Base-by-base conservation (phyloP, 2,888 invertebrate species). In the Tholera decimalis region DNA sequence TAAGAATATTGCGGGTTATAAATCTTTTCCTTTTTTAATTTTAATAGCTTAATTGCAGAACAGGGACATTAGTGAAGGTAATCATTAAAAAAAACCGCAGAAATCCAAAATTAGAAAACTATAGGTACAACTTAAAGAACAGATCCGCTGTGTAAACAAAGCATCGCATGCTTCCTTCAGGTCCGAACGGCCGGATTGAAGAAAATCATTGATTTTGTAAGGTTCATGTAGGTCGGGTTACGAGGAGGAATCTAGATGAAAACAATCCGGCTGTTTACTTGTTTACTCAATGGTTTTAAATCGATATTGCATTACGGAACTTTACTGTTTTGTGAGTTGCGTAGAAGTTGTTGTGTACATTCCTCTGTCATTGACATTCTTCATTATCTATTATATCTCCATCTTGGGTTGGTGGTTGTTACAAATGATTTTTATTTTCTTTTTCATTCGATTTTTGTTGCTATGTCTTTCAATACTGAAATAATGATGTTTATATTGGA, bases 191-290 rank as follows among this genome's bases (percentile, higher is more conserved):
- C 53, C 24, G 15, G 53, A 39, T 51, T 46, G 64, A 77, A 64
- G 65, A 56, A 73, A 63, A 73, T 72, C 78, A 77, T 64, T 65
- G 65, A 59, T 71, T 63, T 64, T 55, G 30, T 59, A 15, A 44
- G 54, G 41, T 55, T 55, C 55, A 56, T 56, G 55, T 71, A 50
- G 77, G 26, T 58, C 57, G 57, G 44, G 41, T 71, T 63, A 77
- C 59, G 24, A 37, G 26, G 43, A 62, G 43, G 44, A 41, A 60
- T 73, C 20, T 53, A 56, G 33, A 72, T 73, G 41, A 66, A 64
- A 72, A 59, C 39, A 72, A 73, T 44, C 13, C 24, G 28, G 24
- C 39, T 39, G 59, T 77, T 63, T 43, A 51, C 26, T 13, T 50
- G 22, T 44, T 43, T 44, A 49, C 11, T 59, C 28, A 53, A 70